These are phyloP conservation scores for Elachura formosa DNA, from an alignment of 2,113 vertebrate genomes.

Conservation along the genomic window DNA sequence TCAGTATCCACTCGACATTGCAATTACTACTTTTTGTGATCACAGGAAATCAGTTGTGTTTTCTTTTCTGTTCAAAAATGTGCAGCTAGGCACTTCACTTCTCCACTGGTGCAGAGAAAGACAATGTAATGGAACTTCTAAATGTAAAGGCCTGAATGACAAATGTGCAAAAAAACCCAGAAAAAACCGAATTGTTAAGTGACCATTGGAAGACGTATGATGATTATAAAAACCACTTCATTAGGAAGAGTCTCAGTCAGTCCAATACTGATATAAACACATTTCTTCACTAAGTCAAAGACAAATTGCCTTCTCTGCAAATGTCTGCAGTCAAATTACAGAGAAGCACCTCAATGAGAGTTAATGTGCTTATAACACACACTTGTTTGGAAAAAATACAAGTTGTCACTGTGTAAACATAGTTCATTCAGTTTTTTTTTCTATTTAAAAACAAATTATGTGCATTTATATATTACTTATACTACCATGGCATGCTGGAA, in stretches of 20 bases:
- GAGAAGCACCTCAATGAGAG: not conserved
- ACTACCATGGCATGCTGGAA: not conserved
- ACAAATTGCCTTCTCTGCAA: not conserved
- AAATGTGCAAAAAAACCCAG: conserved; percentile 18
- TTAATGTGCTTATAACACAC: not conserved
- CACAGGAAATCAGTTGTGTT: not conserved
- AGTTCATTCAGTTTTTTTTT: not conserved
- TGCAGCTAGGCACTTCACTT: too few species aligned
- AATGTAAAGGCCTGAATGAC: conserved; percentile 44
- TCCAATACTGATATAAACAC: not conserved
- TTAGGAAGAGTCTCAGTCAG: conserved; percentile 1
- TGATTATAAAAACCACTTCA: not conserved
- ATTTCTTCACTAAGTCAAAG: not conserved
- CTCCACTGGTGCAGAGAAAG: not conserved
- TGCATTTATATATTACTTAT: not conserved
- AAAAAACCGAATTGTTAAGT: conserved; percentile 24
- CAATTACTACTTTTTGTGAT: not conserved
- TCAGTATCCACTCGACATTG: not conserved
- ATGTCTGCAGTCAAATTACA: not conserved
- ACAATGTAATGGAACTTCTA: not conserved
- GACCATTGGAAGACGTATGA: not conserved
- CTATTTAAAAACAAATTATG: not conserved
- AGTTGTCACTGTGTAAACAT: not conserved
- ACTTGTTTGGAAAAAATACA: not conserved
- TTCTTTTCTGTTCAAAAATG: not conserved